Evolutionary conservation across 2,888 invertebrate species (phyloP).

Genomic region (Drosophila macrothrix): DNA sequence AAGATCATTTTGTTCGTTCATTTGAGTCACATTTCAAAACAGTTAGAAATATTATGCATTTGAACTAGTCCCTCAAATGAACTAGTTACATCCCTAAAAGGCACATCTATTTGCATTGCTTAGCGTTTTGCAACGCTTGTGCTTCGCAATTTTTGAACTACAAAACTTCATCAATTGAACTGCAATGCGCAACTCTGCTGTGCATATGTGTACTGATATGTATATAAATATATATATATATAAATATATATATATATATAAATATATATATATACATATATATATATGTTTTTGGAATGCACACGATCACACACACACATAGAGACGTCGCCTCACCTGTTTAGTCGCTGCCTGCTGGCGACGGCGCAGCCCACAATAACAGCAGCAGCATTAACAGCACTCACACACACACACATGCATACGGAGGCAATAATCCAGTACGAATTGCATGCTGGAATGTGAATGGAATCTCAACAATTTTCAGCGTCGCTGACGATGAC

Average conservation of each 20-base stretch:
- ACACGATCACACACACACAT: constrained; percentile 62
- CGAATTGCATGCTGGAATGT: constrained; percentile 84
- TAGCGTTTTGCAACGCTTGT: neutral
- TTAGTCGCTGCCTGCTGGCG: constrained; percentile 62
- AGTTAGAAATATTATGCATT: neutral
- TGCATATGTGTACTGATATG: constrained; percentile 35
- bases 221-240: neutral
- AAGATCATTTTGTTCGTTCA: neutral
- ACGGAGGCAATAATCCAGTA: constrained; percentile 64
- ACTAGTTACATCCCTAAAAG: neutral
- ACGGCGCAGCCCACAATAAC: constrained; percentile 51
- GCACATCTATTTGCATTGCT: neutral
- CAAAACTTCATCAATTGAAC: constrained; percentile 2
- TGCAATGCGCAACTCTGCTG: constrained; percentile 20
- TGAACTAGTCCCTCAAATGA: neutral
- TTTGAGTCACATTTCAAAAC: constrained; percentile 13
- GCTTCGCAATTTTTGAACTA: neutral
- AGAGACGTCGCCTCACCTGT: constrained; percentile 72
- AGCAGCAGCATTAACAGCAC: constrained; percentile 46
- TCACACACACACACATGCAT: constrained; percentile 24
- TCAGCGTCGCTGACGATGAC: constrained; percentile 81
- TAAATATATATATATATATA: neutral
- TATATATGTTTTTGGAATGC: constrained; percentile 70
- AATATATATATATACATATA: neutral
- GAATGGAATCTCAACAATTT: constrained; percentile 84